Evolutionary conservation across 2,113 vertebrate genomes (phyloP).

Genomic region (Podarcis cretensis): DNA sequence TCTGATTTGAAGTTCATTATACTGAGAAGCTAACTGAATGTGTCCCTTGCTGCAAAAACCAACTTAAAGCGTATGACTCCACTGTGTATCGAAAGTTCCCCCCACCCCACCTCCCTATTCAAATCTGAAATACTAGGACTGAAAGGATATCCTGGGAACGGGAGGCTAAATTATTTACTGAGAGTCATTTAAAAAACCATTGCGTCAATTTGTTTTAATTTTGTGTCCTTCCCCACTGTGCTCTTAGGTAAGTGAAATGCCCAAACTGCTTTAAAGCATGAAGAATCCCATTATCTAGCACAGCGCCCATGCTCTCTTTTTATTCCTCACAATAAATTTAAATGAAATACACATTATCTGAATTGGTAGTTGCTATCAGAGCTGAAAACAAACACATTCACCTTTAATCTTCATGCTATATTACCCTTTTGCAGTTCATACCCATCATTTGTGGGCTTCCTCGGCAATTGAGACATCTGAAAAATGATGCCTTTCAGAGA

Average conservation of each 20-base stretch:
- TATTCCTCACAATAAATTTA: conserved; percentile 49
- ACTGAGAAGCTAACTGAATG: conserved; percentile 36
- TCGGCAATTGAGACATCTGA: background rate
- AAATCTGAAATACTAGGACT: conserved; percentile 45
- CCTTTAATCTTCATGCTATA: background rate
- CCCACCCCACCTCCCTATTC: background rate
- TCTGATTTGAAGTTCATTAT: background rate
- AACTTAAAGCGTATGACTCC: conserved; percentile 1
- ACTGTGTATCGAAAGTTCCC: background rate
- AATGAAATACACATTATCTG: conserved; percentile 43
- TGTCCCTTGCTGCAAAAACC: background rate
- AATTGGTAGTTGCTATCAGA: conserved; percentile 20
- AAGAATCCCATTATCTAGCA: background rate
- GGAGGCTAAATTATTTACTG: conserved; percentile 24
- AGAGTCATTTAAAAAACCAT: conserved; percentile 21
- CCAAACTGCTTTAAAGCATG: conserved; percentile 10
- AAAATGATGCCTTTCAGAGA: background rate
- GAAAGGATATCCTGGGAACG: conserved; percentile 24
- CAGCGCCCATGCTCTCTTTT: background rate
- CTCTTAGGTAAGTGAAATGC: conserved; percentile 21
- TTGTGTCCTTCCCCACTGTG: background rate
- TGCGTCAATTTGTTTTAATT: conserved; percentile 8
- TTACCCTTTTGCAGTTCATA: conserved; percentile 3
- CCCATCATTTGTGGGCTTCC: background rate
- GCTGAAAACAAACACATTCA: conserved; percentile 43